These are phyloP conservation scores for Automeris io DNA, from an alignment of 2,888 invertebrate species.

Conservation along the genomic window DNA sequence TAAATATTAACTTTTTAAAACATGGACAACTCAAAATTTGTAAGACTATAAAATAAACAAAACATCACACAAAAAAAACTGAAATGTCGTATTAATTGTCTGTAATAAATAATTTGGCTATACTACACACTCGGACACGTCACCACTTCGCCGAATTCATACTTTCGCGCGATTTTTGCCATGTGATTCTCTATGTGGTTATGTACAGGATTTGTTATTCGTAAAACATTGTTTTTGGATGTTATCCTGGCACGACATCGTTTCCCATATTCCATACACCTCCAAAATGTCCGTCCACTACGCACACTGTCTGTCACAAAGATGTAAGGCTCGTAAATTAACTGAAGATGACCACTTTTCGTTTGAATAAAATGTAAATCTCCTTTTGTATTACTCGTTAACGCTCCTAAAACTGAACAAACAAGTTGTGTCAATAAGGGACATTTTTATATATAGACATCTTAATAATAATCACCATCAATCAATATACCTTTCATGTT, in stretches of 20 bases:
- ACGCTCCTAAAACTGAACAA: slow-evolving; percentile 52
- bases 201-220: slow-evolving; percentile 66
- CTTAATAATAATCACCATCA: too few species aligned
- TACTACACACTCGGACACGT: slow-evolving; percentile 59
- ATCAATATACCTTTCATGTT: too few species aligned
- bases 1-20: too few species aligned
- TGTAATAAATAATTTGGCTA: neutral
- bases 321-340: slow-evolving; percentile 68
- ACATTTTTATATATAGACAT: neutral
- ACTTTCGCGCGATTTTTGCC: slow-evolving; percentile 60
- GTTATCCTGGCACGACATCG: slow-evolving; percentile 70
- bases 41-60: too few species aligned
- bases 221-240: slow-evolving; percentile 63
- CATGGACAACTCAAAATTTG: too few species aligned
- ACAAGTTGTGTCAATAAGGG: slow-evolving; percentile 13
- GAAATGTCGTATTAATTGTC: slow-evolving; percentile 4
- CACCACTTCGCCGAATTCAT: slow-evolving; percentile 65
- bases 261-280: slow-evolving; percentile 70
- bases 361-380: slow-evolving; percentile 71
- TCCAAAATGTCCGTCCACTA: slow-evolving; percentile 70
- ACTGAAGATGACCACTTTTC: slow-evolving; percentile 67
- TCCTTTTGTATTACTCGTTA: slow-evolving; percentile 47
- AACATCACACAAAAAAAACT: slow-evolving; percentile 8
- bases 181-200: slow-evolving; percentile 63
- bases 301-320: slow-evolving; percentile 71